Evolutionary conservation across 2,888 invertebrate species (phyloP).

Genomic region (Drosophila eohydei): DNA sequence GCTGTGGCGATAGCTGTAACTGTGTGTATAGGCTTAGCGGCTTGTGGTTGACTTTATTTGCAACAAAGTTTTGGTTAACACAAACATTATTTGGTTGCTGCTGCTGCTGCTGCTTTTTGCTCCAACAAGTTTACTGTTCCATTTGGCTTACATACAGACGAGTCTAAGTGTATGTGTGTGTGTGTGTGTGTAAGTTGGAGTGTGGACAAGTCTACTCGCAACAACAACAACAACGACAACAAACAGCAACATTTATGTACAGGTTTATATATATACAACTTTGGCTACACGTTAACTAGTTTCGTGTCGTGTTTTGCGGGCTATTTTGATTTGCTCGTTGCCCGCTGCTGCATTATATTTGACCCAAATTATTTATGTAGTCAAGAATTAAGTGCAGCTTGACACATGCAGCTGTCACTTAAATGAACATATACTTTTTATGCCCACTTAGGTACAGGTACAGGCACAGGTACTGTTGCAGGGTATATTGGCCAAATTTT

Average conservation of each 20-base stretch:
- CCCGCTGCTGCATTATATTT: slow-evolving; percentile 52
- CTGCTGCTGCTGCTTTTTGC: slow-evolving; percentile 48
- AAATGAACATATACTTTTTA: slow-evolving; percentile 37
- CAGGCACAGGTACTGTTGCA: not conserved
- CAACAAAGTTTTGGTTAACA: slow-evolving; percentile 60
- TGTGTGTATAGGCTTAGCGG: slow-evolving; percentile 14
- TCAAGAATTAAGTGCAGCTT: slow-evolving; percentile 58
- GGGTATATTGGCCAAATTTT: not conserved
- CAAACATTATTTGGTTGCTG: slow-evolving; percentile 49
- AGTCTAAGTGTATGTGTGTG: slow-evolving; percentile 12
- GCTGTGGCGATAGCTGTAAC: not conserved
- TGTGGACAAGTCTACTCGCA: slow-evolving; percentile 36
- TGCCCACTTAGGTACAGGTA: slow-evolving; percentile 17
- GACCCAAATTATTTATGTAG: slow-evolving; percentile 69
- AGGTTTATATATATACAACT: slow-evolving; percentile 32
- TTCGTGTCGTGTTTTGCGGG: slow-evolving; percentile 59
- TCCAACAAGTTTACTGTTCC: slow-evolving; percentile 68
- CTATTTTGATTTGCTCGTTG: slow-evolving; percentile 47
- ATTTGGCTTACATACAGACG: slow-evolving; percentile 53
- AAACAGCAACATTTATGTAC: slow-evolving; percentile 23
- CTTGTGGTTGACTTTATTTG: slow-evolving; percentile 64
- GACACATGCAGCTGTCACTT: slow-evolving; percentile 63
- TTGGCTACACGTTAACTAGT: slow-evolving; percentile 48
- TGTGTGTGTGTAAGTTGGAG: slow-evolving; percentile 13
- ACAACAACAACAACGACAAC: slow-evolving; percentile 2